These are phyloP conservation scores for Platorchestia sp. DNA, from an alignment of 1,140 invertebrate genomes.

Conservation along the genomic window DNA sequence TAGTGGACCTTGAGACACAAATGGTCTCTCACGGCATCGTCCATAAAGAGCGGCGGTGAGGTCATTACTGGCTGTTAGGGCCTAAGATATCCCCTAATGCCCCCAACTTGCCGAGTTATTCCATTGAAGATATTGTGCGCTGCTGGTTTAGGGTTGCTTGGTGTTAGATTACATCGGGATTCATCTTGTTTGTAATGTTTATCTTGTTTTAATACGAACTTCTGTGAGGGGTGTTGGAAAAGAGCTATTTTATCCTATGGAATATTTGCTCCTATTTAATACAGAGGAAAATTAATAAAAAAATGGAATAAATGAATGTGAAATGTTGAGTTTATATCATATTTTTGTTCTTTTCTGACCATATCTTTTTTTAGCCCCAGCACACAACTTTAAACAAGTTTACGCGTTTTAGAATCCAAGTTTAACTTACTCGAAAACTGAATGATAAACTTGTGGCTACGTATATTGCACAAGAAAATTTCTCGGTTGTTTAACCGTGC, in stretches of 20 bases:
- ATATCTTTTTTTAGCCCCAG: too few species aligned
- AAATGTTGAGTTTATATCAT: too few species aligned
- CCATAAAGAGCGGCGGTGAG: background rate
- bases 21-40: conserved; percentile 82
- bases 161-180: background rate
- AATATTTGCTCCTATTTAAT: too few species aligned
- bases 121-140: background rate
- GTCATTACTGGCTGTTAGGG: background rate
- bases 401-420: background rate
- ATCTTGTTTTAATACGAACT: too few species aligned
- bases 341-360: too few species aligned
- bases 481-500: background rate
- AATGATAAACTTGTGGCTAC: background rate
- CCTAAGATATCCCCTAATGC: background rate
- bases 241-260: too few species aligned
- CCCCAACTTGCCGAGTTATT: background rate
- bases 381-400: background rate
- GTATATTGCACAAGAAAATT: background rate
- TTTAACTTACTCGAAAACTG: background rate
- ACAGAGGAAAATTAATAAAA: too few species aligned
- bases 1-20: conserved; percentile 86
- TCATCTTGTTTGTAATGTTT: too few species aligned
- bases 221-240: too few species aligned
- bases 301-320: too few species aligned
- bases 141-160: background rate